Conservation (phyloP, 2,797 vertebrate genomes). For the Channa striata region DNA sequence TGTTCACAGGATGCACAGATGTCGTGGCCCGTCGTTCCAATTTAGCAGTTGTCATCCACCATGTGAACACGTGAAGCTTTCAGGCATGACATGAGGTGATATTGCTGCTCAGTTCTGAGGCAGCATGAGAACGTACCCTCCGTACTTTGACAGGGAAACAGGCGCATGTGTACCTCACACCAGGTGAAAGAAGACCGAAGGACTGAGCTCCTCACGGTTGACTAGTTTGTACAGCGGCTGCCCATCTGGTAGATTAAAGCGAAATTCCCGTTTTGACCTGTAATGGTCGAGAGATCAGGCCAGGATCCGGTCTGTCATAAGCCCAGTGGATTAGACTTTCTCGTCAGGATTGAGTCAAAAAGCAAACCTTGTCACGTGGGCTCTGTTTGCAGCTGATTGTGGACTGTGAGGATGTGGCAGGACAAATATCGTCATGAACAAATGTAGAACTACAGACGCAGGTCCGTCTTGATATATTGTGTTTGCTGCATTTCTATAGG, state of each 20-base stretch:
- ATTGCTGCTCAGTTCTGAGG: slow-evolving; percentile 22
- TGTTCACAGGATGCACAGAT: slow-evolving; percentile 40
- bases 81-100: slow-evolving; percentile 15
- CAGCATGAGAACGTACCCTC: slow-evolving; percentile 18
- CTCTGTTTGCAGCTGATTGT: too few species aligned
- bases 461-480: too few species aligned
- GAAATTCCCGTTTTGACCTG: slow-evolving; percentile 42
- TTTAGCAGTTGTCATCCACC: background rate
- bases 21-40: slow-evolving; percentile 39
- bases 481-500: too few species aligned
- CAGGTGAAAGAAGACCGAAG: background rate
- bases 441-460: background rate
- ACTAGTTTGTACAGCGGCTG: slow-evolving; percentile 3
- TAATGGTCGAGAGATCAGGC: slow-evolving; percentile 19
- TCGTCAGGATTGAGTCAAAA: slow-evolving; percentile 48
- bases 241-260: slow-evolving; percentile 40
- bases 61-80: background rate
- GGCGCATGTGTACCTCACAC: slow-evolving; percentile 16
- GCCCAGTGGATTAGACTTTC: slow-evolving; percentile 39
- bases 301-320: slow-evolving; percentile 53
- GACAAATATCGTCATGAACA: slow-evolving; percentile 7
- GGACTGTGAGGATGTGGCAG: background rate
- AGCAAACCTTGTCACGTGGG: slow-evolving; percentile 6
- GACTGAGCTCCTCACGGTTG: slow-evolving; percentile 36
- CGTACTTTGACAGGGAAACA: background rate